A percentile compares a stretch with the other conserved stretches of the same genome.
Conservation (phyloP, 2,888 invertebrate species). For the Amphimallon solstitiale region DNA sequence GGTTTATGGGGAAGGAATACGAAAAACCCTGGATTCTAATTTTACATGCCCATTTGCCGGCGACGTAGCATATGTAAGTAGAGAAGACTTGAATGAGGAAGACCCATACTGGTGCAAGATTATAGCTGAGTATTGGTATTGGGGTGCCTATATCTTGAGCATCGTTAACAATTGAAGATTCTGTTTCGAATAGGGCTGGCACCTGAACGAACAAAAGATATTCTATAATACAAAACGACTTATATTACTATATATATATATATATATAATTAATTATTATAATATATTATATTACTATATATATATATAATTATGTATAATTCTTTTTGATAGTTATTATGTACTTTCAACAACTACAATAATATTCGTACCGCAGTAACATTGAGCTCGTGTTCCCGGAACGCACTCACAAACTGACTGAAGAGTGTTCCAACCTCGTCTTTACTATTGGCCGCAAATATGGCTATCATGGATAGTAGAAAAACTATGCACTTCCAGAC, state of each 20-base stretch:
- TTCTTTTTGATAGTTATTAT: too few species aligned
- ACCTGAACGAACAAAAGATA: too few species aligned
- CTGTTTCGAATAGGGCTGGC: constrained; percentile 54
- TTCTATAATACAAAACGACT: too few species aligned
- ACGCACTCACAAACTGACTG: constrained; percentile 63
- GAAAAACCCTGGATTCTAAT: constrained; percentile 89
- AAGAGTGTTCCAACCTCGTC: constrained; percentile 64
- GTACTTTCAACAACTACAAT: too few species aligned
- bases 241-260: too few species aligned
- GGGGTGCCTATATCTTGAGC: constrained; percentile 47
- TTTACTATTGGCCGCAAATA: too few species aligned
- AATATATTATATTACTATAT: too few species aligned
- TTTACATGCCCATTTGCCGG: constrained; percentile 86
- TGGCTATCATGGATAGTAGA: constrained; percentile 66
- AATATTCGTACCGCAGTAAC: constrained; percentile 57
- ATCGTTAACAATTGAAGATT: constrained; percentile 46
- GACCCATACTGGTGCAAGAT: constrained; percentile 67
- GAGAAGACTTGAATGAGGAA: constrained; percentile 73
- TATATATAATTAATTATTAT: too few species aligned
- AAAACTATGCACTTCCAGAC: constrained; percentile 83
- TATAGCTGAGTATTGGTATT: constrained; percentile 20
- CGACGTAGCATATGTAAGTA: constrained; percentile 74
- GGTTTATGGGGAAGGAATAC: constrained; percentile 83
- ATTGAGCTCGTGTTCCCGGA: constrained; percentile 66
- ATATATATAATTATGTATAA: too few species aligned